phyloP scores from a whole-genome alignment of 2,113 vertebrate genomes.

The Turdus rufiventris region DNA sequence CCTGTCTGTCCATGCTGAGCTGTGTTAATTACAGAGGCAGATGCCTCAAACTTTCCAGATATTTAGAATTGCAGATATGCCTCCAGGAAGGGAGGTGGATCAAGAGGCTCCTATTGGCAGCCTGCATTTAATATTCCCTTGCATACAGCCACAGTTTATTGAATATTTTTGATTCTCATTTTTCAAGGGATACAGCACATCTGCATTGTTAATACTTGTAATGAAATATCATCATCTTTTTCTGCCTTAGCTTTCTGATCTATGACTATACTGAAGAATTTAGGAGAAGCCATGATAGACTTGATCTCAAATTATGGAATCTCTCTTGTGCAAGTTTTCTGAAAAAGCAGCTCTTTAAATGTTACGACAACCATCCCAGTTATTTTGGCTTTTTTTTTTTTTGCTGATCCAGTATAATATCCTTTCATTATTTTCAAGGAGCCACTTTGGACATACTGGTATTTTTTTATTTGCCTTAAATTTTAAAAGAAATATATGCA shows the following conservation, averaged over 20 bases:
- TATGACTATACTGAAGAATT: not conserved
- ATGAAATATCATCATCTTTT: not conserved
- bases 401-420: not conserved
- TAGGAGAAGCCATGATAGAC: not conserved
- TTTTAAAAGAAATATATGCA: not conserved
- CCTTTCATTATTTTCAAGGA: not conserved
- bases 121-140: not conserved
- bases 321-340: not conserved
- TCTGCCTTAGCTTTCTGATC: not conserved
- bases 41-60: not conserved
- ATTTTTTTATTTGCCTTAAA: not conserved
- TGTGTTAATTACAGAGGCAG: not conserved
- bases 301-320: not conserved
- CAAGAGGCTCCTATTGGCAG: not conserved
- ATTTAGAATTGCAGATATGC: not conserved
- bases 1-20: not conserved
- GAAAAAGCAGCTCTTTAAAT: not conserved
- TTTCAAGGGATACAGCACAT: not conserved
- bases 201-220: not conserved
- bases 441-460: not conserved
- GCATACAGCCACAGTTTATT: not conserved
- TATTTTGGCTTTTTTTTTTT: not conserved
- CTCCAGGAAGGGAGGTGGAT: not conserved
- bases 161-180: not conserved
- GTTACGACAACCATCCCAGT: not conserved